Evolutionary conservation across 2,797 vertebrate species (phyloP), one percentile per base, ranked within the genome.

Genomic region (Cyprinodon diabolis): DNA sequence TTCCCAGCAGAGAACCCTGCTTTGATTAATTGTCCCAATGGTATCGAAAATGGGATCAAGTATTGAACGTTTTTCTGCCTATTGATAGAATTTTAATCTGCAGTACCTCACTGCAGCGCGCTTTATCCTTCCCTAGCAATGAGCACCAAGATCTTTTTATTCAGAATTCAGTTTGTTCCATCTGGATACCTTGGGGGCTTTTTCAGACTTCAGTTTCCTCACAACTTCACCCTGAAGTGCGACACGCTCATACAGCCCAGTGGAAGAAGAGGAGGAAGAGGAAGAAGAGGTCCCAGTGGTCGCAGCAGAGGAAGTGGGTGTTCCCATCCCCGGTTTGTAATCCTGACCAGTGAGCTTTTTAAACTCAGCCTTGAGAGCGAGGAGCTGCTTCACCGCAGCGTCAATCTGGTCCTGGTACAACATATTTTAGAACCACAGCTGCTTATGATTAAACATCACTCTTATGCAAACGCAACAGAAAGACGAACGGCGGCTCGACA

Each of bases 261-360:
- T 80, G 7, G 87, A 60, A 66, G 83, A 52, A 17, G 69, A 68
- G 30, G 78, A 74, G 35, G 86, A 66, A n/a, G 83, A 47, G 52
- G 51, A 66, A 71, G 78, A 71, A 72, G 85, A 43, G 4, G 71
- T 65, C 13, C 10, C 45, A 11, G 85, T 30, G 17, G 79, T 5
- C 15, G 88, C 14, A 65, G 86, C n/a, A 63, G 87, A 10, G 6
- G 87, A 54, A 23, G 81, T 8, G 4, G 78, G 14, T 43, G 84
- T 35, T n/a, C 87, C 84, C 91, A 89, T 93, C 75, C 94, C 94
- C 8, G 95, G 95, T 90, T 96, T 96, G 92, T 96, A 96, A 48
- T 97, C 96, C 72, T 96, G 95, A 86, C 96, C 96, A 3, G 94
- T 96, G 76, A 96, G 88, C 85, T 91, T 93, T 87, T 97, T 97